These are phyloP conservation scores for Homarus americanus DNA, from an alignment of 1,140 invertebrate genomes.

Conservation along the genomic window DNA sequence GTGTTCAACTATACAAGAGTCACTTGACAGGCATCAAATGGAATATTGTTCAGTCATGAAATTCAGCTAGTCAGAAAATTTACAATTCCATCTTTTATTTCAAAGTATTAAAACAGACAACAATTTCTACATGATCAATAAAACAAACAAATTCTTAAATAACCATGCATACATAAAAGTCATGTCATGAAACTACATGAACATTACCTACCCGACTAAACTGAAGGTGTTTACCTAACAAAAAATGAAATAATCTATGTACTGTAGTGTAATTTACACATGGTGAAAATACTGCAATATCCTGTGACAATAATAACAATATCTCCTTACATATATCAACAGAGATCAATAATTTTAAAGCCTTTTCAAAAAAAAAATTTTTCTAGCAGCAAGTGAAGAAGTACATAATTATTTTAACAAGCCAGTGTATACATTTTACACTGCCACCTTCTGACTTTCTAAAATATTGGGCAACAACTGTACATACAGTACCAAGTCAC, in stretches of 20 bases:
- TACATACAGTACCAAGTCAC: too few species aligned
- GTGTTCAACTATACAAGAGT: too few species aligned
- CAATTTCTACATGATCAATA: not conserved
- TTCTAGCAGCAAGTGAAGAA: not conserved
- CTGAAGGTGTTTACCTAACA: not conserved
- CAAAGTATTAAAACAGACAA: not conserved
- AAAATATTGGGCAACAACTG: too few species aligned
- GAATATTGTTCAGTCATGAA: not conserved
- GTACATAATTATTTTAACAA: too few species aligned
- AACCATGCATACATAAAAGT: not conserved
- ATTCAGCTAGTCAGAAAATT: not conserved
- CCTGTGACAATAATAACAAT: not conserved
- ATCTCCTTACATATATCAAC: not conserved
- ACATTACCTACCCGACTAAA: constrained; percentile 1
- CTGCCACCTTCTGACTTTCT: too few species aligned
- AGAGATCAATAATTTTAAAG: not conserved
- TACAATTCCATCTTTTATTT: not conserved
- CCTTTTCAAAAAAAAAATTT: not conserved
- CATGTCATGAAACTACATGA: not conserved
- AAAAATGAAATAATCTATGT: not conserved
- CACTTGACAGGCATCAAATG: too few species aligned
- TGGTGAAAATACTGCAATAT: not conserved
- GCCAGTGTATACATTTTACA: too few species aligned
- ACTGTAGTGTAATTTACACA: not conserved
- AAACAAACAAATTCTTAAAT: constrained; percentile 2